Evolutionary conservation across 1,140 invertebrate species (phyloP).

Genomic region (Eueides isabella): DNA sequence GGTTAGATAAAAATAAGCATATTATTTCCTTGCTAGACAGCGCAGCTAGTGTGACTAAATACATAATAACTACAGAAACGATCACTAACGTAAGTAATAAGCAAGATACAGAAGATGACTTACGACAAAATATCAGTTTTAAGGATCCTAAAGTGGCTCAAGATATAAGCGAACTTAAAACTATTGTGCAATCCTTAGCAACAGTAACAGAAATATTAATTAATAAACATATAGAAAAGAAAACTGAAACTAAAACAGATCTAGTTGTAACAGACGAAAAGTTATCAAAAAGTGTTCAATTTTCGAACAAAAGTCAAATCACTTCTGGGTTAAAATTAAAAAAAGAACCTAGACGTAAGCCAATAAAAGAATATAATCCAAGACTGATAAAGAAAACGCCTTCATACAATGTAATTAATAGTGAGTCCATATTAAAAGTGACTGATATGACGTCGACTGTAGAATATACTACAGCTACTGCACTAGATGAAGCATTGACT

Average conservation of each 20-base stretch:
- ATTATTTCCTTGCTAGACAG: slow-evolving; percentile 63
- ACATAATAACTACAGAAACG: slow-evolving; percentile 44
- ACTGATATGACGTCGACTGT: slow-evolving; percentile 65
- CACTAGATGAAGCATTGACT: slow-evolving; percentile 43
- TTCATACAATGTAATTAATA: slow-evolving; percentile 68
- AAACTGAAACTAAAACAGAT: neutral
- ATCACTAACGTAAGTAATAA: slow-evolving; percentile 35
- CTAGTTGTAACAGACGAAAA: slow-evolving; percentile 5
- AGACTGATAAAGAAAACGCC: slow-evolving; percentile 54
- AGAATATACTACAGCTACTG: slow-evolving; percentile 23
- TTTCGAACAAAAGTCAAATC: slow-evolving; percentile 45
- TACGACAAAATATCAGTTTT: slow-evolving; percentile 21
- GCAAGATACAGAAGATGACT: slow-evolving; percentile 22
- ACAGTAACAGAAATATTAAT: slow-evolving; percentile 53
- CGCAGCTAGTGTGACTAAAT: slow-evolving; percentile 53
- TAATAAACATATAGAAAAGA: slow-evolving; percentile 43
- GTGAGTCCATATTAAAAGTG: slow-evolving; percentile 68
- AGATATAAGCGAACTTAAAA: slow-evolving; percentile 58
- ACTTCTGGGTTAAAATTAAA: slow-evolving; percentile 54
- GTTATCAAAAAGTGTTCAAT: slow-evolving; percentile 57
- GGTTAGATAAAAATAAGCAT: slow-evolving; percentile 34
- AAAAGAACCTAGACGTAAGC: slow-evolving; percentile 51
- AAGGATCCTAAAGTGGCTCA: slow-evolving; percentile 48
- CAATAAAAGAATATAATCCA: slow-evolving; percentile 42
- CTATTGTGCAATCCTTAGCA: slow-evolving; percentile 56